Evolutionary conservation across 2,888 invertebrate species (phyloP).

Genomic region (Hydrotaea diabolus): DNA sequence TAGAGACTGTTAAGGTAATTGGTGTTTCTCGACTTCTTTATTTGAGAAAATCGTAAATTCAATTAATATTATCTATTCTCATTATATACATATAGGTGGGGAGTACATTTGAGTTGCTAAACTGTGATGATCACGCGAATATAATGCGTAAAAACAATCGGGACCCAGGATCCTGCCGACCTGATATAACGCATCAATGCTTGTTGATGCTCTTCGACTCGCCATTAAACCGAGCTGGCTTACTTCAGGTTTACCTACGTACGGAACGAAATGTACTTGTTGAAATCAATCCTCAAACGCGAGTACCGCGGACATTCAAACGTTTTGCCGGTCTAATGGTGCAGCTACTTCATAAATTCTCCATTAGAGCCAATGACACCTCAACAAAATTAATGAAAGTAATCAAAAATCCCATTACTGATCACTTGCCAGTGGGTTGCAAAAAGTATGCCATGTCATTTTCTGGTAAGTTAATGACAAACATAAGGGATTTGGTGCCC

Average conservation of each 20-base stretch:
- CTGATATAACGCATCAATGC: slow-evolving; percentile 99
- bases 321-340: slow-evolving; percentile 98
- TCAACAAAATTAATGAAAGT: slow-evolving; percentile 95
- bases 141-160: slow-evolving; percentile 92
- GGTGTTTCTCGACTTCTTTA: slow-evolving; percentile 30
- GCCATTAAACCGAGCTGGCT: slow-evolving; percentile 96
- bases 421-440: slow-evolving; percentile 97
- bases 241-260: slow-evolving; percentile 96
- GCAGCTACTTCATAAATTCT: slow-evolving; percentile 96
- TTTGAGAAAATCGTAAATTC: not conserved
- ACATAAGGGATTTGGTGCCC: slow-evolving; percentile 90
- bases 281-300: slow-evolving; percentile 97
- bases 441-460: slow-evolving; percentile 95
- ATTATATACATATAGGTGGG: slow-evolving; percentile 85
- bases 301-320: slow-evolving; percentile 98
- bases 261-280: slow-evolving; percentile 96
- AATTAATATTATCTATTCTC: no score
- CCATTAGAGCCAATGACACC: slow-evolving; percentile 94
- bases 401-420: slow-evolving; percentile 96
- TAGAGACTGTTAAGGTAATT: slow-evolving; percentile 98
- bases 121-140: slow-evolving; percentile 94
- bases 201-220: slow-evolving; percentile 98
- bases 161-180: slow-evolving; percentile 93
- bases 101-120: slow-evolving; percentile 92
- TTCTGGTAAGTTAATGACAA: slow-evolving; percentile 86